These are phyloP conservation scores for Adelognathus sp. DNA, from an alignment of 2,888 invertebrate species.

Conservation along the genomic window DNA sequence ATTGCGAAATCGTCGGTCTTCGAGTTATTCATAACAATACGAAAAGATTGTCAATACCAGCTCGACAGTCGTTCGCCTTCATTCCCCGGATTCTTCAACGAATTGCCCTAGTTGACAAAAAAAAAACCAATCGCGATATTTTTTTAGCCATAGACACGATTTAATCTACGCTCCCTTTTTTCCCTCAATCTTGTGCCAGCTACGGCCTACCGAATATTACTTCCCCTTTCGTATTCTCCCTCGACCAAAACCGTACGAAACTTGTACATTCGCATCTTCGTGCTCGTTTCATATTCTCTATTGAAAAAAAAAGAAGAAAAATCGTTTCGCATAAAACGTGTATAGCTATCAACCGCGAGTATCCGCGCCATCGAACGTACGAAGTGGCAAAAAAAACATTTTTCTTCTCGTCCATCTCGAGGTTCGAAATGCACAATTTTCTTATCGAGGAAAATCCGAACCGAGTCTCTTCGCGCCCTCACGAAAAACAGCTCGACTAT, in stretches of 20 bases:
- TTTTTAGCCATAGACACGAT: slow-evolving; percentile 37
- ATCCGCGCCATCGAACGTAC: no score
- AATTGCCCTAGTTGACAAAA: slow-evolving; percentile 35
- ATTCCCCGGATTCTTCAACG: slow-evolving; percentile 11
- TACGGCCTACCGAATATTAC: slow-evolving; percentile 43
- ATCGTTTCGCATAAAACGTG: no score
- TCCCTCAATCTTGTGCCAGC: slow-evolving; percentile 48
- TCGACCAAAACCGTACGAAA: slow-evolving; percentile 29
- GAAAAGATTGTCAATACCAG: slow-evolving; percentile 76
- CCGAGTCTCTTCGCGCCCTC: no score
- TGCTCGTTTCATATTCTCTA: neutral
- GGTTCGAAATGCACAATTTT: no score
- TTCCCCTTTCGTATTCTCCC: neutral
- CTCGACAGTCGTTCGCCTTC: slow-evolving; percentile 30
- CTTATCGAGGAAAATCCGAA: no score
- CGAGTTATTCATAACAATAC: slow-evolving; percentile 69
- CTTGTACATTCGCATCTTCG: neutral
- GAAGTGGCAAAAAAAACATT: no score
- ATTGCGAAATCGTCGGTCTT: neutral
- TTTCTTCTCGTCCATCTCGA: no score
- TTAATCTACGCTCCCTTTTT: slow-evolving; percentile 33
- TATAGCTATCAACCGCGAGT: no score
- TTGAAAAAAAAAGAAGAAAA: neutral
- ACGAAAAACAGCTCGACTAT: no score
- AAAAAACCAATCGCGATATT: slow-evolving; percentile 18